Percentiles rank a stretch among this genome's conserved stretches.
These are phyloP conservation scores for Paramormyrops hopkinsi DNA, from an alignment of 2,797 vertebrate genomes.

Conservation along the genomic window DNA sequence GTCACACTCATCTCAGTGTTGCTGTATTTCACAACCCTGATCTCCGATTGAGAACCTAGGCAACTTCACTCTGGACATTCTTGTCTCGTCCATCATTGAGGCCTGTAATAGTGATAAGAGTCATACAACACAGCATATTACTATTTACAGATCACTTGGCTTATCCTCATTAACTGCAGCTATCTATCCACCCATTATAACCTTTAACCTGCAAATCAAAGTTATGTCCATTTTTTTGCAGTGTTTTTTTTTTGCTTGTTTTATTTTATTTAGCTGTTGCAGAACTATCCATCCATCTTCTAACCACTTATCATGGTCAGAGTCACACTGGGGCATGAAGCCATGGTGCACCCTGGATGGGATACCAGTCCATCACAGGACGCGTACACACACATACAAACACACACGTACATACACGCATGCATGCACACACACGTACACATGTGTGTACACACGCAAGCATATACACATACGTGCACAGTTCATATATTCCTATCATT, in stretches of 20 bases:
- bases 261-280: neutral
- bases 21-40: neutral
- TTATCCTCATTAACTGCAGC: neutral
- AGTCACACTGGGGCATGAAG: neutral
- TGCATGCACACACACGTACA: neutral
- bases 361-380: neutral
- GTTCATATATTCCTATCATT: neutral
- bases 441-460: neutral
- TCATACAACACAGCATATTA: neutral
- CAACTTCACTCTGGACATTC: neutral
- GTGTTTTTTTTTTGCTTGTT: neutral
- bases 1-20: neutral
- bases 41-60: neutral
- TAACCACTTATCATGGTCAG: neutral
- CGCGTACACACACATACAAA: neutral
- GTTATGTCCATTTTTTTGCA: neutral
- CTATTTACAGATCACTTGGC: neutral
- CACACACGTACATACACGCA: neutral
- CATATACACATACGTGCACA: neutral
- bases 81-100: neutral
- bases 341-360: neutral
- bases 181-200: neutral
- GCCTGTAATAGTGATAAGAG: neutral
- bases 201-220: neutral
- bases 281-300: neutral